phyloP scores from a whole-genome alignment of 2,888 invertebrate species.

The Drosophila anomalata region DNA sequence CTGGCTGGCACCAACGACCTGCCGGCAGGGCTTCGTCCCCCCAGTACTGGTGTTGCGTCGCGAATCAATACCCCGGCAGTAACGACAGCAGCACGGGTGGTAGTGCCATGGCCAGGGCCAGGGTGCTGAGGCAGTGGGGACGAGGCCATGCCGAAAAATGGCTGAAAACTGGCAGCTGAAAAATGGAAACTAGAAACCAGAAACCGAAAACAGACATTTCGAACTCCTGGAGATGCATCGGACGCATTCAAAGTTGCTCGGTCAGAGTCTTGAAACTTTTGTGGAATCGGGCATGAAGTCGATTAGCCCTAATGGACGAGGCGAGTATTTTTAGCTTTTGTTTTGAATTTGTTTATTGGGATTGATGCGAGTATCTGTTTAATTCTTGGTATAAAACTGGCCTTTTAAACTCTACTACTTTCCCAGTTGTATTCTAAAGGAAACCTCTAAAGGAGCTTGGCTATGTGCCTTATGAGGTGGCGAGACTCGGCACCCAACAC shows the following conservation, averaged over 20 bases:
- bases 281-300: not conserved
- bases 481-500: no score
- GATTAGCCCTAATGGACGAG: not conserved
- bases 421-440: no score
- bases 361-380: no score
- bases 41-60: not conserved
- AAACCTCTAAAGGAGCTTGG: no score
- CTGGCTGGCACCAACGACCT: no score
- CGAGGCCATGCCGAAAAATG: constrained; percentile 28
- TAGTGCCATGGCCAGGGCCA: no score
- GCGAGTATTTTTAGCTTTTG: not conserved
- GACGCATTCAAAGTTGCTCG: not conserved
- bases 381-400: no score
- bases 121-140: not conserved
- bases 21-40: not conserved
- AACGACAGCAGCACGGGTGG: no score
- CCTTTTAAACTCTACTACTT: no score
- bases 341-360: not conserved
- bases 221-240: not conserved
- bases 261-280: not conserved
- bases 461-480: no score
- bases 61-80: not conserved
- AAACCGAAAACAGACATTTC: not conserved
- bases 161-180: constrained; percentile 1
- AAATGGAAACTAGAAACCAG: not conserved